phyloP scores from a whole-genome alignment of 2,888 invertebrate genomes.

The Ashinkailepas kermadecensis region DNA sequence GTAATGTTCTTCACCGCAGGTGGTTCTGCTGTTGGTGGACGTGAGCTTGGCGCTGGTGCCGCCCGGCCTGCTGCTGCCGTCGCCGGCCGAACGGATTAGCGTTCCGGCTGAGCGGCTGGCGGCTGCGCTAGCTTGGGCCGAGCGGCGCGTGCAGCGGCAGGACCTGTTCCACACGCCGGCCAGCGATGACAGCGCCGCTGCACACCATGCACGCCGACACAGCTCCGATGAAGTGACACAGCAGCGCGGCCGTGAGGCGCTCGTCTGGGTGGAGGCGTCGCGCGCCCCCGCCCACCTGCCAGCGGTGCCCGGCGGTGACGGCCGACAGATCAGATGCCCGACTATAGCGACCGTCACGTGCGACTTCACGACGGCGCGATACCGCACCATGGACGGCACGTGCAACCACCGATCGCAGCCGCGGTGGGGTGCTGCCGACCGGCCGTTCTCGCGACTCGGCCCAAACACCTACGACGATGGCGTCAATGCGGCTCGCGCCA shows the following conservation, averaged over 20 bases:
- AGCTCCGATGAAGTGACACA: neutral
- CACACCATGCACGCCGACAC: neutral
- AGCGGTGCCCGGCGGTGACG: no score
- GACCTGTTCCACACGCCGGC: neutral
- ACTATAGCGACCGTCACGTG: neutral
- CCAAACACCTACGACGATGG: constrained; percentile 30
- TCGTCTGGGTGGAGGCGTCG: neutral
- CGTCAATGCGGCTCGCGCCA: constrained; percentile 46
- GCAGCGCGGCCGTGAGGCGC: neutral
- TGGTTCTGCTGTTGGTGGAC: neutral
- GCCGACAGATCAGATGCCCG: no score
- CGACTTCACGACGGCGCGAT: constrained; percentile 41
- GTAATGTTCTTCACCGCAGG: neutral
- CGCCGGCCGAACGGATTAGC: neutral
- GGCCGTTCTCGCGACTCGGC: constrained; percentile 54
- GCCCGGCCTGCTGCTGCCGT: neutral
- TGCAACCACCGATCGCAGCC: constrained; percentile 74
- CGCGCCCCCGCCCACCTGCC: neutral
- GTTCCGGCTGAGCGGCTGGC: neutral
- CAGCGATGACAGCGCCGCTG: neutral
- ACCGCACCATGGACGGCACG: constrained; percentile 57
- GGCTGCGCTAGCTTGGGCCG: neutral
- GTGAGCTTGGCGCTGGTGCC: neutral
- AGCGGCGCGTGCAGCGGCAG: neutral
- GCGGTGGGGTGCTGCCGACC: constrained; percentile 73